These are phyloP conservation scores for Corapipo altera DNA, from an alignment of 2,113 vertebrate species.

Conservation along the genomic window DNA sequence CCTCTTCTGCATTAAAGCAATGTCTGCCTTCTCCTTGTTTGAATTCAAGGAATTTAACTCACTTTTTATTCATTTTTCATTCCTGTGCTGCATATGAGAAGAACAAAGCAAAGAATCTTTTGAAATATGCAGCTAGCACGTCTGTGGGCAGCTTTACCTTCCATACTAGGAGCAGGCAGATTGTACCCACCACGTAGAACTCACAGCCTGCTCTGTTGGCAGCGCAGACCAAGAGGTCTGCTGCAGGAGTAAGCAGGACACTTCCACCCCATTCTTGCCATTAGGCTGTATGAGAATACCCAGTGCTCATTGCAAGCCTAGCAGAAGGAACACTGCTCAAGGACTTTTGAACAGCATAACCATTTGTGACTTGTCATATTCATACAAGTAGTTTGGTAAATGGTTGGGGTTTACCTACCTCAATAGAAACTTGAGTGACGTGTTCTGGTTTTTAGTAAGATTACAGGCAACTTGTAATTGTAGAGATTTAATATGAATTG, in stretches of 20 bases:
- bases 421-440: background rate
- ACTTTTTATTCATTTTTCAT: background rate
- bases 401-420: background rate
- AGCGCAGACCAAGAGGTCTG: background rate
- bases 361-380: background rate
- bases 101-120: background rate
- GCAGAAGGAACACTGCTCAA: background rate
- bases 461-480: background rate
- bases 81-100: background rate
- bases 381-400: background rate
- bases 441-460: background rate
- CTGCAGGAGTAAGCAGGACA: background rate
- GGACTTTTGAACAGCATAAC: background rate
- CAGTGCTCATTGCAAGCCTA: rapidly evolving
- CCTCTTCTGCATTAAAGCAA: background rate
- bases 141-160: background rate
- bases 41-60: background rate
- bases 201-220: background rate
- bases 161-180: background rate
- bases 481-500: background rate
- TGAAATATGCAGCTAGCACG: background rate
- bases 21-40: background rate
- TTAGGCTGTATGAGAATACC: background rate
- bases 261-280: background rate
- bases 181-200: rapidly evolving